A percentile compares a stretch with the other conserved stretches of the same genome.
Conservation (phyloP, 2,113 vertebrate genomes). For the Cardinalis cardinalis region DNA sequence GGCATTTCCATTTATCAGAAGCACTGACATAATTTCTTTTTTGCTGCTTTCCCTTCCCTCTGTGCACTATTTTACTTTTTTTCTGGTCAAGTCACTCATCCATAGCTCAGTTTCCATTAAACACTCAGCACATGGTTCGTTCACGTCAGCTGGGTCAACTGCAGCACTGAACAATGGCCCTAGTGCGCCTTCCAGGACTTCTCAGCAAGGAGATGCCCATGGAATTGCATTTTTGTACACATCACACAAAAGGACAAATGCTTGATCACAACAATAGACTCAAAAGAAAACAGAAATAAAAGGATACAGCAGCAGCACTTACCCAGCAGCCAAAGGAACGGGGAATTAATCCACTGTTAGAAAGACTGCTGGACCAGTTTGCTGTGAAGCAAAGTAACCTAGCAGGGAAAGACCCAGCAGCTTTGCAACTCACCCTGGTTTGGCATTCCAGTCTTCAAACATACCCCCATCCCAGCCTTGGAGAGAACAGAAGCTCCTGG, state of each 20-base stretch:
- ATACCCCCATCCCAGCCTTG: rapidly evolving
- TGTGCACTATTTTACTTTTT: neutral
- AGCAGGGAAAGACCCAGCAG: neutral
- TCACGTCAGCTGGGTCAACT: neutral
- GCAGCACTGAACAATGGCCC: neutral
- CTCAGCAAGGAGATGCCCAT: neutral
- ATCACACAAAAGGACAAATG: neutral
- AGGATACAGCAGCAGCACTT: neutral
- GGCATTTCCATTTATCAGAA: neutral
- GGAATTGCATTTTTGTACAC: neutral
- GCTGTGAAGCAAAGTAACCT: neutral
- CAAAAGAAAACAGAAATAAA: neutral
- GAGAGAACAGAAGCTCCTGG: neutral
- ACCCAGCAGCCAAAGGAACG: neutral
- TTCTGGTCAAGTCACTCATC: neutral
- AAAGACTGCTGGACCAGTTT: neutral
- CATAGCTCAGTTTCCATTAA: neutral
- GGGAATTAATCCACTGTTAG: neutral
- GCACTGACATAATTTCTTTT: neutral
- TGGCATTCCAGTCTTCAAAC: neutral
- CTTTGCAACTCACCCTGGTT: neutral
- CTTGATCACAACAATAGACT: neutral
- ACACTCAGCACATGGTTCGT: neutral
- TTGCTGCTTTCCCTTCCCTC: neutral
- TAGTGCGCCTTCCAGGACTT: neutral